A percentile compares a stretch with the other conserved stretches of the same genome.
Conservation (phyloP, 1,140 invertebrate species). For the Drosophila ambigua region DNA sequence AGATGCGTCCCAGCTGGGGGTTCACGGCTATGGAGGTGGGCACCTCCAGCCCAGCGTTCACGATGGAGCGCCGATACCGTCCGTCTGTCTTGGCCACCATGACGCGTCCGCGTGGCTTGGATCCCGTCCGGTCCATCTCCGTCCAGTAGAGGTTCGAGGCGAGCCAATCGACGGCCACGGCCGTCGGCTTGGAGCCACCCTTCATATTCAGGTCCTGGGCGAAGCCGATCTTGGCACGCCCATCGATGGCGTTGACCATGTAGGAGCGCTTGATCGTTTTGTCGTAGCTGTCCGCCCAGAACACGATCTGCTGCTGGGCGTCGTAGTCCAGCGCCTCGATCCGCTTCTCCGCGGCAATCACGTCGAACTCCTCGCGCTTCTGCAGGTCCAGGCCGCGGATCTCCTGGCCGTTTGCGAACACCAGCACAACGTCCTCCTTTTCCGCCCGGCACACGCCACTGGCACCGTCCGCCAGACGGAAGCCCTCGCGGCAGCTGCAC, state of each 20-base stretch:
- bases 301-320: conserved; percentile 91
- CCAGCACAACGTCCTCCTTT: conserved; percentile 87
- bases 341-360: conserved; percentile 92
- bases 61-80: conserved; percentile 92
- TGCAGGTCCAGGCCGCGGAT: conserved; percentile 90
- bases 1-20: conserved; percentile 93
- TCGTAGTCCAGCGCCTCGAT: conserved; percentile 95
- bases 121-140: conserved; percentile 91
- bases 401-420: conserved; percentile 93
- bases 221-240: conserved; percentile 91
- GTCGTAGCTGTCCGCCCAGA: conserved; percentile 96
- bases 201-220: conserved; percentile 95
- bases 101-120: conserved; percentile 89
- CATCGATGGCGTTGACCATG: conserved; percentile 91
- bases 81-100: conserved; percentile 96
- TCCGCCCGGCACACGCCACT: conserved; percentile 92
- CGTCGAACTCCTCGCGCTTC: conserved; percentile 88
- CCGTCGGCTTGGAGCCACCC: conserved; percentile 91
- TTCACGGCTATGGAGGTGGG: conserved; percentile 95
- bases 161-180: conserved; percentile 95
- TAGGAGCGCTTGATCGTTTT: conserved; percentile 95
- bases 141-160: conserved; percentile 97
- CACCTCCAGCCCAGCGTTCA: conserved; percentile 89
- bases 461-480: conserved; percentile 89
- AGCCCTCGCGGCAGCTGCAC: conserved; percentile 94